Base-by-base conservation (phyloP, 2,113 vertebrate genomes). In the Trichechus manatus region DNA sequence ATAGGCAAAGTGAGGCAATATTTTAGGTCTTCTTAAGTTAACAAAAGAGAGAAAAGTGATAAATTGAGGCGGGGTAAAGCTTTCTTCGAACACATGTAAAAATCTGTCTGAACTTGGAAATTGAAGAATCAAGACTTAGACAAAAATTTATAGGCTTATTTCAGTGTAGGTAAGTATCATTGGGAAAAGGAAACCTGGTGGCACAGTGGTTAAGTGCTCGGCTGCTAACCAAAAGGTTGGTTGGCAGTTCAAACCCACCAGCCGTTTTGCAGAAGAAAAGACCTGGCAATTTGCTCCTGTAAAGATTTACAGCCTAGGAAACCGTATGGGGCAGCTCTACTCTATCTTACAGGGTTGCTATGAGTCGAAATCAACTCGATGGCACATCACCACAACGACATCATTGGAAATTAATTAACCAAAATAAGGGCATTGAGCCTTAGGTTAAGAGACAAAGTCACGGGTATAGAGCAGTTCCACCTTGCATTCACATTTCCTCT, bases 391-490 rank as follows among this genome's bases (percentile, higher is more conserved):
- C 20, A 72, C 70, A n/a, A 70, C 15, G 33, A 72, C 68, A 36
- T 72, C 68, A 33, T 5, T 47, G 25, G 6, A 23, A 77, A 66
- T 47, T 77, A 36, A 75, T 77, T 36, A 42, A 59, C 11, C 39
- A 59, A 50, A 84, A 66, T 23, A 47, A 86, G 23, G 22, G 0
- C 1, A 27, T 4, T 36, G 44, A 93, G 14, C 0, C 1, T 83
- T 50, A 27, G 50, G 36, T 39, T 33, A 61, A 42, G 36, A 6
- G 42, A 68, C 44, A 82, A 29, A 9, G 6, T 10, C 14, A 20
- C 0, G 1, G 9, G 2, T 0, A 2, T 5, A 70, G 10, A 68
- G 0, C 9, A 72, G 27, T n/a, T 63, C 25, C 14, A 23, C 39
- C 1, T 29, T 2, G 2, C n/a, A n/a, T 63, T 33, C 56, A 2